phyloP scores from a whole-genome alignment of 2,113 vertebrate species.

The Phycodurus eques region DNA sequence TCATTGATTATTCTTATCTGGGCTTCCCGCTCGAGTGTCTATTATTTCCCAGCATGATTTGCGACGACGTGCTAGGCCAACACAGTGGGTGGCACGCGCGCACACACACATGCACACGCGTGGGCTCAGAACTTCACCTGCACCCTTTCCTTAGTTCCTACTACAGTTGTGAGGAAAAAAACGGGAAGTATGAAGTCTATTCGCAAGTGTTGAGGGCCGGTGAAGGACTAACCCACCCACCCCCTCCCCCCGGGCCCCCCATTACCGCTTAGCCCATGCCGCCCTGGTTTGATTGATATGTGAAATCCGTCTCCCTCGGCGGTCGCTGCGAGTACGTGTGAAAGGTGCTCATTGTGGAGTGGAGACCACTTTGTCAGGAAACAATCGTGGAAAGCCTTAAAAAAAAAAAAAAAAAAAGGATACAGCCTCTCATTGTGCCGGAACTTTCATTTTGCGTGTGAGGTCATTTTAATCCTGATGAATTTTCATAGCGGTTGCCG shows the following conservation, averaged over 20 bases:
- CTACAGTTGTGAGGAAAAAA: constrained; percentile 27
- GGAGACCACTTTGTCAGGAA: constrained; percentile 79
- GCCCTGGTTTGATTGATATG: constrained; percentile 80
- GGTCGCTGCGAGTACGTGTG: constrained; percentile 72
- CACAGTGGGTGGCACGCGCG: constrained; percentile 54
- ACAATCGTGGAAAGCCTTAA: constrained; percentile 77
- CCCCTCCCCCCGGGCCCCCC: constrained; percentile 1
- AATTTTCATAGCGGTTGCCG: constrained; percentile 79
- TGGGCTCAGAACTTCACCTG: constrained; percentile 33
- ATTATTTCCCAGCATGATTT: constrained; percentile 73
- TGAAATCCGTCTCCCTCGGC: constrained; percentile 80
- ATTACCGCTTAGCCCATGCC: not conserved
- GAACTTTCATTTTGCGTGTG: constrained; percentile 82
- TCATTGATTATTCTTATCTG: constrained; percentile 64
- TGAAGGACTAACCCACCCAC: constrained; percentile 69
- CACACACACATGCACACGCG: constrained; percentile 23
- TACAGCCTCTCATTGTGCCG: constrained; percentile 76
- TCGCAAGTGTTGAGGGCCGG: constrained; percentile 60
- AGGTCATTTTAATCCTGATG: constrained; percentile 85
- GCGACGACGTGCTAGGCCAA: constrained; percentile 46
- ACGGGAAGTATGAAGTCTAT: constrained; percentile 58
- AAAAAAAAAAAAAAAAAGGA: constrained; percentile 58
- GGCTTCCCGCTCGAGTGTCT: constrained; percentile 63
- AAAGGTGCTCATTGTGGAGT: constrained; percentile 81
- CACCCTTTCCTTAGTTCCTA: constrained; percentile 18